These are phyloP conservation scores for Pocillopora meandrina DNA, from an alignment of 92 coral and sea anemone genomes.

Conservation along the genomic window DNA sequence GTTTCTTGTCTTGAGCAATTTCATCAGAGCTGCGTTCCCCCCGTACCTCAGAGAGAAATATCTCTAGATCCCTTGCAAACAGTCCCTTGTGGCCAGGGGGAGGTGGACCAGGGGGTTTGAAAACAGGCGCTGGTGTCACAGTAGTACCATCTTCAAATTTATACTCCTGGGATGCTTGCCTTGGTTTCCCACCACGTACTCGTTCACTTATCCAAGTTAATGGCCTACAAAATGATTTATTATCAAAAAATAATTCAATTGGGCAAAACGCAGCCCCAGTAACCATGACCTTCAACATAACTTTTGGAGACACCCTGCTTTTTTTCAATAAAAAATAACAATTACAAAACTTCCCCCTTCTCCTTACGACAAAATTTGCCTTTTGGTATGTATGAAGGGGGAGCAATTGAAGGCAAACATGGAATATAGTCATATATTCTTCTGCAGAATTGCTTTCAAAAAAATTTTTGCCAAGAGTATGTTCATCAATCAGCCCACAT, in stretches of 20 bases:
- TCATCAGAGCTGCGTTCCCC: constrained; percentile 65
- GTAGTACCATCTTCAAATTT: constrained; percentile 77
- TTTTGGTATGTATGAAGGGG: too few species aligned
- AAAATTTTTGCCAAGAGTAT: too few species aligned
- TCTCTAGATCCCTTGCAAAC: constrained; percentile 68
- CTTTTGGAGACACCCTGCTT: too few species aligned
- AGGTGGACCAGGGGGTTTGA: constrained; percentile 31
- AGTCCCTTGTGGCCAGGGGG: constrained; percentile 67
- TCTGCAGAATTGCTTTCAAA: too few species aligned
- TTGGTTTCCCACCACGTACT: constrained; percentile 7
- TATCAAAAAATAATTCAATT: not conserved
- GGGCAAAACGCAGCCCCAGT: not conserved
- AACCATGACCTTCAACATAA: too few species aligned
- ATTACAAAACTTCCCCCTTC: too few species aligned
- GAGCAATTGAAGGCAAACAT: too few species aligned
- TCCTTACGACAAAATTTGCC: too few species aligned
- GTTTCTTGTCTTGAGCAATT: constrained; percentile 60
- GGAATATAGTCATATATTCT: too few species aligned
- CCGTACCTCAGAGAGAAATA: constrained; percentile 66
- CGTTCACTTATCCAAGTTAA: constrained; percentile 22
- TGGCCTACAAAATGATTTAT: constrained; percentile 24
- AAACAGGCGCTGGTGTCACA: constrained; percentile 40
- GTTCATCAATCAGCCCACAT: too few species aligned
- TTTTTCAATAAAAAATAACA: too few species aligned
- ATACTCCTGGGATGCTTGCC: constrained; percentile 41